Conservation (phyloP, 2,888 invertebrate species). For the Lumbricus terrestris region DNA sequence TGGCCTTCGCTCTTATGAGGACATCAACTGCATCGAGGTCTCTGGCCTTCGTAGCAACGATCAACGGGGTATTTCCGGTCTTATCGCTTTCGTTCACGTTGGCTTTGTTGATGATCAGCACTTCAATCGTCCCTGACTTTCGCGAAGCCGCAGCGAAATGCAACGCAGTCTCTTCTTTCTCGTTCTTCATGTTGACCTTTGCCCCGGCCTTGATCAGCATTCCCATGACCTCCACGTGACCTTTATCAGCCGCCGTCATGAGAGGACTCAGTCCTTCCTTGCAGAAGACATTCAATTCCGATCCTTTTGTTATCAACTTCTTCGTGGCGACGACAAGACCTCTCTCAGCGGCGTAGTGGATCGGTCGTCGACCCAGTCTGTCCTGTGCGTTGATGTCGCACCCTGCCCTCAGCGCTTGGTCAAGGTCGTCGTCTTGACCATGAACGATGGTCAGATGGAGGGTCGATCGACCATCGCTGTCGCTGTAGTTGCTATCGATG, state of each 20-base stretch:
- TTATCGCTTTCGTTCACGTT: slow-evolving; percentile 24
- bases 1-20: slow-evolving; percentile 23
- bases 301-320: neutral
- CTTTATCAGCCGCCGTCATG: slow-evolving; percentile 25
- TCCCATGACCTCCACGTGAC: slow-evolving; percentile 16
- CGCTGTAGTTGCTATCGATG: slow-evolving; percentile 20
- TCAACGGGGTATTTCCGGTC: slow-evolving; percentile 26
- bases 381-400: slow-evolving; percentile 28
- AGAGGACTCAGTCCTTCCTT: slow-evolving; percentile 22
- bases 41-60: slow-evolving; percentile 23
- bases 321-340: neutral
- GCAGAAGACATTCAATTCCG: slow-evolving; percentile 21
- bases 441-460: slow-evolving; percentile 21
- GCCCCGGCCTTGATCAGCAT: slow-evolving; percentile 26
- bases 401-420: slow-evolving; percentile 26
- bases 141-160: slow-evolving; percentile 27
- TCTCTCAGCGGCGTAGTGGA: slow-evolving; percentile 22
- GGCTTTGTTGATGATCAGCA: slow-evolving; percentile 22
- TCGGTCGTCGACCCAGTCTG: slow-evolving; percentile 10
- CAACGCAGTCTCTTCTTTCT: slow-evolving; percentile 23
- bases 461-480: slow-evolving; percentile 15
- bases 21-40: neutral
- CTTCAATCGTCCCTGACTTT: slow-evolving; percentile 12
- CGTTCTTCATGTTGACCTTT: slow-evolving; percentile 21
- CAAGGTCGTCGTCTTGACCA: slow-evolving; percentile 14